phyloP scores from a whole-genome alignment of 2,113 vertebrate species.

The Ochotona curzoniae region DNA sequence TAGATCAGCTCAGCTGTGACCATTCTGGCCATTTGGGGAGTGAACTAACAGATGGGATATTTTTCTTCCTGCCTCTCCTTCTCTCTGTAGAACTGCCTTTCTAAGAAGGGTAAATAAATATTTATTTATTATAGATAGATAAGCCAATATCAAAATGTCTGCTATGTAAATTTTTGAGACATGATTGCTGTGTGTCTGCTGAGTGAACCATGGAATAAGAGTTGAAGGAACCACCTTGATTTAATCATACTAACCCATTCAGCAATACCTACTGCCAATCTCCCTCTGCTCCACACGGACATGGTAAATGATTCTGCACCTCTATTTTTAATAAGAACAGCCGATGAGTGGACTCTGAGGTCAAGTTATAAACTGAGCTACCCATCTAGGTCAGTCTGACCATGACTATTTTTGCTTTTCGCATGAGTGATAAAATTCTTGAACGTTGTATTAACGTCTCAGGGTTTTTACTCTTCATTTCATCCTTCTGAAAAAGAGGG shows the following conservation, averaged over 20 bases:
- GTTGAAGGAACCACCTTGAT: background rate
- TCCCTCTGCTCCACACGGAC: background rate
- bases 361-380: background rate
- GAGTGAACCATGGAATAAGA: background rate
- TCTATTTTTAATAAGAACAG: background rate
- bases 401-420: background rate
- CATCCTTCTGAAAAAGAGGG: background rate
- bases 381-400: background rate
- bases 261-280: background rate
- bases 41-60: too few relatives aligned
- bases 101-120: too few relatives aligned
- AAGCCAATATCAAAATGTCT: background rate
- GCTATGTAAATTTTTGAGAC: background rate
- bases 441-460: background rate
- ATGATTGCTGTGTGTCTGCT: background rate
- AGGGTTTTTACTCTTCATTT: background rate
- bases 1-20: too few relatives aligned
- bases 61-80: too few relatives aligned
- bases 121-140: too few relatives aligned
- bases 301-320: too few relatives aligned
- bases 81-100: too few relatives aligned
- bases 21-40: too few relatives aligned
- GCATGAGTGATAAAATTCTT: background rate
- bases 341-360: background rate
- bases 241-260: background rate